phyloP scores from a whole-genome alignment of 2,797 vertebrate genomes.

The Gila robusta region DNA sequence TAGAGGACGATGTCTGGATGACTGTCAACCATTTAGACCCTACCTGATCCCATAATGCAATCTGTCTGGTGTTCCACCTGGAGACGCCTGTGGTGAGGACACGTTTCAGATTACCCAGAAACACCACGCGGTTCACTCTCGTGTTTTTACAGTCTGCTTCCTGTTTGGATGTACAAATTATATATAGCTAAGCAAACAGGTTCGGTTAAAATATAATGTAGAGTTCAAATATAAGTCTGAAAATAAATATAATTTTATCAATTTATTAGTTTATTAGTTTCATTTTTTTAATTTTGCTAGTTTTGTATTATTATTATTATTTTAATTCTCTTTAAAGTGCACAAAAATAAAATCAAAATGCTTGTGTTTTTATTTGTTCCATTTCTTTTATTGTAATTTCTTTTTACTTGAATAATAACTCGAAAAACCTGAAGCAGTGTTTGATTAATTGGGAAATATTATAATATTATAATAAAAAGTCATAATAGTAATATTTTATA shows the following conservation, averaged over 20 bases:
- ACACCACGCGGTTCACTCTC: slow-evolving; percentile 84
- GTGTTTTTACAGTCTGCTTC: slow-evolving; percentile 85
- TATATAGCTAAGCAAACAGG: background rate
- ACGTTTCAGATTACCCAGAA: slow-evolving; percentile 84
- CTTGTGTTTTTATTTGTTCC: background rate
- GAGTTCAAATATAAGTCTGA: background rate
- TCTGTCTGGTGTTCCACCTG: slow-evolving; percentile 86
- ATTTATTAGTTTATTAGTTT: background rate
- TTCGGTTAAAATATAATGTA: background rate
- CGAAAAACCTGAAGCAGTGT: background rate
- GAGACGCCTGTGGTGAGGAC: slow-evolving; percentile 86
- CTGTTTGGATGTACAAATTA: slow-evolving; percentile 62
- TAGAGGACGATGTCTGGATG: too few relatives aligned
- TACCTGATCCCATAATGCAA: slow-evolving; percentile 88
- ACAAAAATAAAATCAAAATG: background rate
- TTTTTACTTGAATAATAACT: background rate
- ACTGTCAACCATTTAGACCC: slow-evolving; percentile 45
- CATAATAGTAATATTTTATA: too few relatives aligned
- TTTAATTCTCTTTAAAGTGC: background rate
- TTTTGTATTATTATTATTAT: background rate
- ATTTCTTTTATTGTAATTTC: background rate
- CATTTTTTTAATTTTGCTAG: background rate
- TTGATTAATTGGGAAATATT: background rate
- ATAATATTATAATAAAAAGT: too few relatives aligned
- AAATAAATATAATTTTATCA: background rate